phyloP scores from a whole-genome alignment of 2,797 vertebrate species.

The Octomys mimax region DNA sequence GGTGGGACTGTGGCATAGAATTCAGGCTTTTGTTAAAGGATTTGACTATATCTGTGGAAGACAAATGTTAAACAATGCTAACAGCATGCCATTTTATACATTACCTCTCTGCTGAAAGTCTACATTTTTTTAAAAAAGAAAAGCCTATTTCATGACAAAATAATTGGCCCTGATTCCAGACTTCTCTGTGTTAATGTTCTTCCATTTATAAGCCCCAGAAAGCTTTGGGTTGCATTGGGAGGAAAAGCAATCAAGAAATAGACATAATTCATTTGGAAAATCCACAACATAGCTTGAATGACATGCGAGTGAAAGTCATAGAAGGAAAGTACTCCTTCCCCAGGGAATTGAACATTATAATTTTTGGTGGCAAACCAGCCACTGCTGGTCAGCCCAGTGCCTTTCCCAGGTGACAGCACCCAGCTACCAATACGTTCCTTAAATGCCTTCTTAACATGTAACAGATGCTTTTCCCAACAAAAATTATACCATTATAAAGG shows the following conservation, averaged over 20 bases:
- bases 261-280: not conserved
- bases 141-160: slow-evolving; percentile 4
- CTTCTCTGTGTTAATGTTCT: not conserved
- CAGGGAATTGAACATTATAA: not conserved
- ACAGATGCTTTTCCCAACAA: slow-evolving; percentile 44
- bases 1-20: not conserved
- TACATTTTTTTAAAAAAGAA: not conserved
- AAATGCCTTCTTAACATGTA: not conserved
- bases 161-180: slow-evolving; percentile 32
- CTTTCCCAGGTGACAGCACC: not conserved
- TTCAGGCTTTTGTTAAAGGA: not conserved
- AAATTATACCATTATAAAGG: not conserved
- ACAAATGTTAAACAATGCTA: slow-evolving; percentile 18
- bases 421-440: not conserved
- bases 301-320: not conserved
- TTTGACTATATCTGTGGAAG: not conserved
- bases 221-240: not conserved
- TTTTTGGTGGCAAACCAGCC: not conserved
- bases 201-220: not conserved
- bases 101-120: not conserved
- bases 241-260: not conserved
- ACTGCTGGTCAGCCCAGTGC: not conserved
- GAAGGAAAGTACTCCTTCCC: not conserved
- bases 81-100: not conserved
- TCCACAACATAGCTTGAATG: not conserved